phyloP scores from a whole-genome alignment of 2,797 vertebrate species.

The Xenopus petersii region DNA sequence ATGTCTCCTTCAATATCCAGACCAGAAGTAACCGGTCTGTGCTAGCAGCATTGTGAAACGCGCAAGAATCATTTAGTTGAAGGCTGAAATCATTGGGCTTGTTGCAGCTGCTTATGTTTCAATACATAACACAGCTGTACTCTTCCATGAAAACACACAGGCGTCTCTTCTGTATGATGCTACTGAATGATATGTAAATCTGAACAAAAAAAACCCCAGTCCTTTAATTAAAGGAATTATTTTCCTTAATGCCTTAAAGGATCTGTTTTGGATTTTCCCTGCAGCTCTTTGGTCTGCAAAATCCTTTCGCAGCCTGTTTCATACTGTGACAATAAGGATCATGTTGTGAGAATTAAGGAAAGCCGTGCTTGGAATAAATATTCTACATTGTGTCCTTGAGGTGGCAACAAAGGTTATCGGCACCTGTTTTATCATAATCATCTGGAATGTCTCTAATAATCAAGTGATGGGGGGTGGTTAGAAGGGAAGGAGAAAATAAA shows the following conservation, averaged over 20 bases:
- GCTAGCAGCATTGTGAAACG: slow-evolving; percentile 32
- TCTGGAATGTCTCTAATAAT: slow-evolving; percentile 6
- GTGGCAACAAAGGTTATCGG: slow-evolving; percentile 57
- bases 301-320: slow-evolving; percentile 2
- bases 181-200: not conserved
- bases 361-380: slow-evolving; percentile 49
- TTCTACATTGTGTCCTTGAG: slow-evolving; percentile 53
- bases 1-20: slow-evolving; percentile 5
- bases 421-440: slow-evolving; percentile 31
- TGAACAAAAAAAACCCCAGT: not conserved
- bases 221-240: slow-evolving; percentile 6
- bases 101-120: slow-evolving; percentile 26
- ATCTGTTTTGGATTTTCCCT: slow-evolving; percentile 9
- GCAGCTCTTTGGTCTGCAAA: slow-evolving; percentile 9
- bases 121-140: slow-evolving; percentile 25
- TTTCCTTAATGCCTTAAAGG: not conserved
- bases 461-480: no score
- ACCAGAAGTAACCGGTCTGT: slow-evolving; percentile 30
- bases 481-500: not conserved
- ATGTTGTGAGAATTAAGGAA: slow-evolving; percentile 18
- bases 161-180: not conserved
- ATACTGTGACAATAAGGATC: slow-evolving; percentile 28
- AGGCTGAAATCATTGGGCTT: slow-evolving; percentile 29
- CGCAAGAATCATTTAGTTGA: slow-evolving; percentile 3
- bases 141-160: slow-evolving; percentile 6